Base-by-base conservation (phyloP, 2,113 vertebrate genomes). In the Dolichotis patagonum region DNA sequence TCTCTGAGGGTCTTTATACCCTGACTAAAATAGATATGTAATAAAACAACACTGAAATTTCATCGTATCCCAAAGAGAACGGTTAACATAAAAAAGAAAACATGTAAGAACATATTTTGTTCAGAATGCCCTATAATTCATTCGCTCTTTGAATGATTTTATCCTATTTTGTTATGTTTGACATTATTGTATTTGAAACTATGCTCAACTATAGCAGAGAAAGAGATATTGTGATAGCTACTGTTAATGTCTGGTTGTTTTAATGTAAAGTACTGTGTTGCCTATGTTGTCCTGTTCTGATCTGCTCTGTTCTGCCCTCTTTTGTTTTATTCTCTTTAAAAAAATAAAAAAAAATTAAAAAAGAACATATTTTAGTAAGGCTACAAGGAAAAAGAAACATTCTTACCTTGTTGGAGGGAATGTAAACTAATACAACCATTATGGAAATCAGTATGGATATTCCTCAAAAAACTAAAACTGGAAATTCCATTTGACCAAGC, bases 1-100 rank as follows among this genome's bases (percentile, higher is more conserved):
- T 95, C 49, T 88, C 69, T 73, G 52, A 88, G 26, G 71, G 24
- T 92, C 84, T 92, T 69, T 54, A 90, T 41, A 82, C 28, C 28
- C 43, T 24, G 3, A 88, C 30, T 89, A 86, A 94, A 43, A 88
- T 13, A 60, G 52, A 85, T 20, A 78, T 5, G 26, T 30, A 46
- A 32, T 49, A 16, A 78, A 78, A 78, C 26, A 78, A 32, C 28
- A 17, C 75, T 49, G 75, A 78, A 49, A 78, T 49, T 77, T 43
- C 26, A 16, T 46, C 41, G 46, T 78, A 49, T 6, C 28, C 43
- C 75, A 49, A 28, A 78, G 2, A 32, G 14, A 78, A 78, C 30
- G 28, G 43, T 43, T 78, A 46, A 46, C 41, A 77, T 30, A 75
- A 75, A 65, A 16, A n/a, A 69, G 19, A 69, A n/a, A n/a, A n/a